Evolutionary conservation across 2,888 invertebrate genomes (phyloP), one percentile per base, ranked within the genome.

Genomic region (Timema cristinae): DNA sequence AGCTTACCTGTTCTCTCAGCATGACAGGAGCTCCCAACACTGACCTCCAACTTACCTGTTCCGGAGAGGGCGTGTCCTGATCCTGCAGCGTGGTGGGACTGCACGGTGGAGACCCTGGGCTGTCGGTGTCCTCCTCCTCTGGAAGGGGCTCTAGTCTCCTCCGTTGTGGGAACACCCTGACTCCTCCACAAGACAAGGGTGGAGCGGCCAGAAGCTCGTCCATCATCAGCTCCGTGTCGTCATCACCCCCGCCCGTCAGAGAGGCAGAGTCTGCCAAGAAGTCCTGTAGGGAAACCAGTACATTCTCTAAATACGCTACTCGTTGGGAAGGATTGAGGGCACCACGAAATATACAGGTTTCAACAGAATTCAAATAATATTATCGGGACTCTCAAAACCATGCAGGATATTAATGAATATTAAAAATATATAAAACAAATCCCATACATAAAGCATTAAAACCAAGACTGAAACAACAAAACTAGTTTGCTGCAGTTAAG

Each of bases 201-300:
- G 91, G 91, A 15, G 75, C 70, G 90, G 91, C 90, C 63, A 92
- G 81, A 7, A 91, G 85, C 78, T 92, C 92, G 77, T 91, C 91
- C 92, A 91, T 92, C 90, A 92, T 91, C 68, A 91, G 84, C 77
- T 93, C 93, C 0, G 90, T 90, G 72, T 92, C 92, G 77, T 93
- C 93, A 76, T 74, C 74, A 5, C 70, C 67, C 0, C 63, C 50
- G 7, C 70, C 70, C 15, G 68, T 51, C 8, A 73, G 72, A 7
- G 74, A 71, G 8, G 67, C 47, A 15, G 73, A 73, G 11, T 72
- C 72, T 48, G 71, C 71, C 7, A 71, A 71, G 11, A 70, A 70
- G 51, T 72, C 72, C 56, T 70, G 72, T 50, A 32, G 32, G 1
- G 32, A 32, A 32, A 32, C 32, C 32, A 32, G 32, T 32, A 32